Conservation (phyloP, 2,113 vertebrate genomes). For the Oceanodroma tethys region DNA sequence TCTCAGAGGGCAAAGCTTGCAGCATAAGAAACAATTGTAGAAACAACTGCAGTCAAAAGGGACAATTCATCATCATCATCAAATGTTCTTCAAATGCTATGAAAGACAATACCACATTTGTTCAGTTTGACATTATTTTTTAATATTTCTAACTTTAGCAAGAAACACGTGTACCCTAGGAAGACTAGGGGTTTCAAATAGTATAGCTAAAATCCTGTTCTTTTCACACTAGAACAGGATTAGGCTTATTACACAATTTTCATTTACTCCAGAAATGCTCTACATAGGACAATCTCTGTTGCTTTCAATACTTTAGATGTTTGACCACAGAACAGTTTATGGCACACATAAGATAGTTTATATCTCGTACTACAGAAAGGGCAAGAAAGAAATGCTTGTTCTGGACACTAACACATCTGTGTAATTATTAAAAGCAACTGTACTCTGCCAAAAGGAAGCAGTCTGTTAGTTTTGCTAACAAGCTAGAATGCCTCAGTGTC, state of each 20-base stretch:
- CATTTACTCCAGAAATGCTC: background rate
- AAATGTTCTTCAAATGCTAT: background rate
- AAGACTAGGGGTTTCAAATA: background rate
- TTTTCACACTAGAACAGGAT: background rate
- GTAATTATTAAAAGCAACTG: background rate
- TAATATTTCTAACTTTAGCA: background rate
- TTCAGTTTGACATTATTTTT: background rate
- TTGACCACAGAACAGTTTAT: background rate
- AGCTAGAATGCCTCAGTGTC: background rate
- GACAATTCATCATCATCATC: background rate
- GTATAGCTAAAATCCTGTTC: background rate
- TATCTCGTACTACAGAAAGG: background rate
- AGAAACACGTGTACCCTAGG: background rate
- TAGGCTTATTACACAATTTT: rapidly evolving
- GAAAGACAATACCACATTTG: background rate
- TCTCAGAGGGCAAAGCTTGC: background rate
- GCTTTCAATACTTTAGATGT: background rate
- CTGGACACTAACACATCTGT: background rate
- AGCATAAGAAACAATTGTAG: background rate
- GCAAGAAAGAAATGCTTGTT: background rate
- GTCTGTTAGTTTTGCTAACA: slow-evolving; percentile 4
- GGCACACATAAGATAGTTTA: background rate
- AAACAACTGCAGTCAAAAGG: background rate
- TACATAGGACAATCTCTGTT: background rate
- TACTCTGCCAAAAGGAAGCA: background rate